Percentiles rank a stretch among this genome's conserved stretches.
phyloP scores from a whole-genome alignment of 1,140 invertebrate genomes.

The Ceratosolen solmsi region DNA sequence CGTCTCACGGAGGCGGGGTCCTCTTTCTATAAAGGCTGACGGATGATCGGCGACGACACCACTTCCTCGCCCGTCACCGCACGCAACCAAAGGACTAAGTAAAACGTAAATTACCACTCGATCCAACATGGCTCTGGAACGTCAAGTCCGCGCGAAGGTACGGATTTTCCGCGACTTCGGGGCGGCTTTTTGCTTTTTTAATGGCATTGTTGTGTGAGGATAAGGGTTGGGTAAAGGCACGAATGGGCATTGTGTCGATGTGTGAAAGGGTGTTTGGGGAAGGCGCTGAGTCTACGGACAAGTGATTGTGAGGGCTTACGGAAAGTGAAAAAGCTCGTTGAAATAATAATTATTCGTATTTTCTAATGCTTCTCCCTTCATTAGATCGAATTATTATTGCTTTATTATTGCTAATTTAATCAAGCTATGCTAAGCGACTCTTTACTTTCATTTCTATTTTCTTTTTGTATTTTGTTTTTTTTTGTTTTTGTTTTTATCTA shows the following conservation, averaged over 20 bases:
- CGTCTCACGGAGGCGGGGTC: background rate
- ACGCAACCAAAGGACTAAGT: background rate
- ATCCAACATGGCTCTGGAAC: slow-evolving; percentile 81
- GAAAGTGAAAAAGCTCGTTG: background rate
- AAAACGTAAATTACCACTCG: background rate
- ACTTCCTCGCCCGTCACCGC: slow-evolving; percentile 21
- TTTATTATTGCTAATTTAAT: too few species aligned
- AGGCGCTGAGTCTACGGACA: background rate
- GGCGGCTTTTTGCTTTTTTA: background rate
- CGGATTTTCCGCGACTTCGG: slow-evolving; percentile 53
- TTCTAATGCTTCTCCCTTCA: too few species aligned
- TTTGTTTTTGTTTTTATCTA: too few species aligned
- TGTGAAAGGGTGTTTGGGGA: background rate
- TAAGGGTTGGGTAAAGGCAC: background rate
- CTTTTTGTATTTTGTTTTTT: too few species aligned
- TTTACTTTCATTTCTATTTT: too few species aligned
- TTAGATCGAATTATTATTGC: too few species aligned
- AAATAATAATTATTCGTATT: background rate
- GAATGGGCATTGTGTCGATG: background rate
- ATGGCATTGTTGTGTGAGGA: background rate
- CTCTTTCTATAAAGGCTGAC: slow-evolving; percentile 43
- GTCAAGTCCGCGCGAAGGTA: slow-evolving; percentile 86
- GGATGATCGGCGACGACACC: slow-evolving; percentile 6
- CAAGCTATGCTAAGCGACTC: too few species aligned
- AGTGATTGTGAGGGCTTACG: slow-evolving; percentile 16